These are phyloP conservation scores for Epicauta chinensis DNA, from an alignment of 1,140 invertebrate species.

Conservation along the genomic window DNA sequence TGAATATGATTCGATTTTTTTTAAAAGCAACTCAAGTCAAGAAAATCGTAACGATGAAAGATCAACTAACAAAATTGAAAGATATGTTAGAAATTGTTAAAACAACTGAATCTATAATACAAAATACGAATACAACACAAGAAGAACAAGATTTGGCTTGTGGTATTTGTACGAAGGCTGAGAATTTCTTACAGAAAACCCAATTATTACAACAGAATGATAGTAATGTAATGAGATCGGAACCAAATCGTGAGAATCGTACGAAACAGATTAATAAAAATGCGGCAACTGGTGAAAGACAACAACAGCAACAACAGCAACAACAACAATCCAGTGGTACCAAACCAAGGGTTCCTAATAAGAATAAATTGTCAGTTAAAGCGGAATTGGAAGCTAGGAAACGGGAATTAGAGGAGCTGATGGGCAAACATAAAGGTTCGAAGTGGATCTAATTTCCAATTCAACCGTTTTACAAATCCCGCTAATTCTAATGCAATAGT, in stretches of 20 bases:
- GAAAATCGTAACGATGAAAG: slow-evolving; percentile 41
- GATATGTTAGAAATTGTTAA: slow-evolving; percentile 41
- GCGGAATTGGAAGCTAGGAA: slow-evolving; percentile 41
- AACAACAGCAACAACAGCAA: slow-evolving; percentile 29
- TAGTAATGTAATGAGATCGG: slow-evolving; percentile 5
- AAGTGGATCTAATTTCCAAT: too few relatives aligned
- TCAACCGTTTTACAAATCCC: too few relatives aligned
- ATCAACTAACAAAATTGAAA: slow-evolving; percentile 38
- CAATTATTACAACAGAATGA: slow-evolving; percentile 10
- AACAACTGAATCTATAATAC: slow-evolving; percentile 30
- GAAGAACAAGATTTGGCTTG: slow-evolving; percentile 29
- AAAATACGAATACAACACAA: slow-evolving; percentile 19
- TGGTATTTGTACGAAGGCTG: slow-evolving; percentile 31
- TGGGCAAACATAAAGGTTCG: slow-evolving; percentile 44
- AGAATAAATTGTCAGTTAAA: slow-evolving; percentile 33
- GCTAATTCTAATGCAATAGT: too few relatives aligned
- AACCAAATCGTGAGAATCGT: slow-evolving; percentile 5
- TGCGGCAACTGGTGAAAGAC: slow-evolving; percentile 25
- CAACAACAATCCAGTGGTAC: slow-evolving; percentile 8
- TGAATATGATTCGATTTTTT: slow-evolving; percentile 5
- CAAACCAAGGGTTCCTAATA: slow-evolving; percentile 21
- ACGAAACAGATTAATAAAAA: slow-evolving; percentile 37
- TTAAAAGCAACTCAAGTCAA: slow-evolving; percentile 32
- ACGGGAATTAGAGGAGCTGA: slow-evolving; percentile 42
- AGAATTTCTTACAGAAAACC: slow-evolving; percentile 38